Evolutionary conservation across 2,888 invertebrate species (phyloP).

Genomic region (Orthosia cruda): DNA sequence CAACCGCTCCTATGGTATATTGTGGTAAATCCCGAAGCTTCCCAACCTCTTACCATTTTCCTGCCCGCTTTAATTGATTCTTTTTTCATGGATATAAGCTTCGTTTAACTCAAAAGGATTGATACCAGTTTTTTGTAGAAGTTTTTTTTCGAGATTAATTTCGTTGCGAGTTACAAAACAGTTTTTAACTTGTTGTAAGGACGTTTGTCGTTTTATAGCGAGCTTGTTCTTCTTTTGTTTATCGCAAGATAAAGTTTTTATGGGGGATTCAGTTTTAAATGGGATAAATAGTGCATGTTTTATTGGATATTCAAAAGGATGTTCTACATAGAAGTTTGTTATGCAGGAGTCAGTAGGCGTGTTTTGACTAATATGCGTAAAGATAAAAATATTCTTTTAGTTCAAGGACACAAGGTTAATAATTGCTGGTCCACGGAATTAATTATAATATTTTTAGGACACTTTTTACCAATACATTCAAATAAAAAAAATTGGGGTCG

Average conservation of each 20-base stretch:
- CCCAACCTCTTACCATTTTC: slow-evolving; percentile 39
- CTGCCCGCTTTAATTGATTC: slow-evolving; percentile 49
- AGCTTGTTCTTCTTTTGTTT: slow-evolving; percentile 31
- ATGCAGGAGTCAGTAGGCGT: too few species aligned
- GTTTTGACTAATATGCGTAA: too few species aligned
- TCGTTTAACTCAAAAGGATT: slow-evolving; percentile 53
- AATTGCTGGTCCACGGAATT: too few species aligned
- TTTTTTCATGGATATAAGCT: slow-evolving; percentile 52
- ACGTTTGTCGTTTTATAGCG: slow-evolving; percentile 41
- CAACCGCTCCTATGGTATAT: slow-evolving; percentile 28
- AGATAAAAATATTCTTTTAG: too few species aligned
- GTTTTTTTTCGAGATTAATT: slow-evolving; percentile 56
- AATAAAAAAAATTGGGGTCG: too few species aligned
- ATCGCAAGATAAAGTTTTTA: slow-evolving; percentile 8
- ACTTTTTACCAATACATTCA: too few species aligned
- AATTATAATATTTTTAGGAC: too few species aligned
- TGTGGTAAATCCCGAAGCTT: slow-evolving; percentile 29
- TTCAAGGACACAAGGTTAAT: too few species aligned
- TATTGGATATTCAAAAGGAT: background rate
- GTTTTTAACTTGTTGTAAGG: slow-evolving; percentile 57
- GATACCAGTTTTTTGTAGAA: slow-evolving; percentile 43
- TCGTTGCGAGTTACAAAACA: slow-evolving; percentile 56
- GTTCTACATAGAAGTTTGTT: background rate
- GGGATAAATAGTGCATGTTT: slow-evolving; percentile 25
- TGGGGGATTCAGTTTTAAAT: slow-evolving; percentile 29